phyloP scores from a whole-genome alignment of 2,113 vertebrate genomes.

The Leptodactylus fuscus region DNA sequence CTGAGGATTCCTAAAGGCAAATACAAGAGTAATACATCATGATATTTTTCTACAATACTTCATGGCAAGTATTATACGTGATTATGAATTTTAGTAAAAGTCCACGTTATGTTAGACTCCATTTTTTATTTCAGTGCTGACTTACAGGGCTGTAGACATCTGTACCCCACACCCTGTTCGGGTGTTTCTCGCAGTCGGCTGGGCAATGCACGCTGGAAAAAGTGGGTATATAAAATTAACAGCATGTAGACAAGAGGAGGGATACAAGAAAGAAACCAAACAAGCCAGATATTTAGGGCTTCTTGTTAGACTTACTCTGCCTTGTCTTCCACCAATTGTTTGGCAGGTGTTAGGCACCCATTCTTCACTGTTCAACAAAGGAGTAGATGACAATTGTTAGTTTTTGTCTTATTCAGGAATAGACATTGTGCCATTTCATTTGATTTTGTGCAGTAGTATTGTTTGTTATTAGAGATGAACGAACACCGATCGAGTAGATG shows the following conservation, averaged over 20 bases:
- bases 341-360: neutral
- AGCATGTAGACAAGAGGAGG: neutral
- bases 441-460: no score
- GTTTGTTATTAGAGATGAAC: no score
- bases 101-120: neutral
- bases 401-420: neutral
- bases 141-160: neutral
- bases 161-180: neutral
- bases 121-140: neutral
- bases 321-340: neutral
- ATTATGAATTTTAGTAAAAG: neutral
- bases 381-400: neutral
- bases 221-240: neutral
- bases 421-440: no score
- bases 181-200: neutral
- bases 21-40: neutral
- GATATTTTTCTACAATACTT: neutral
- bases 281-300: neutral
- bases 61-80: neutral
- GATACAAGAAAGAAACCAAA: neutral
- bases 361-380: neutral
- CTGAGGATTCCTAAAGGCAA: neutral
- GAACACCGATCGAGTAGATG: no score
- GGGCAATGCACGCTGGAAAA: conserved; percentile 27
- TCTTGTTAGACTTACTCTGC: neutral